phyloP scores from a whole-genome alignment of 2,113 vertebrate genomes.

The Micronycteris hirsuta region DNA sequence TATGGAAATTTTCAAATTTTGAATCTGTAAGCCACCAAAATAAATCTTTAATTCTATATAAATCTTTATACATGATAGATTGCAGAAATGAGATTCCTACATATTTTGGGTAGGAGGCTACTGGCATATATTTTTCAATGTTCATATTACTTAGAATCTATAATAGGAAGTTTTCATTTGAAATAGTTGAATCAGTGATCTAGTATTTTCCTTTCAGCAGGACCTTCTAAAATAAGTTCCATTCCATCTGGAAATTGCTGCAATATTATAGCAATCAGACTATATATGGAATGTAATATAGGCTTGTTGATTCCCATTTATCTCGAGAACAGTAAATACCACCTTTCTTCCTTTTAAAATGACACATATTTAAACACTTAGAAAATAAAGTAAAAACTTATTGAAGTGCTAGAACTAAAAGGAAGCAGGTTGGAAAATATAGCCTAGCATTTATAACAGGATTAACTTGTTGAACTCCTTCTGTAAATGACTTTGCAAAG shows the following conservation, averaged over 20 bases:
- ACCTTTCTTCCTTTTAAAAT: constrained; percentile 52
- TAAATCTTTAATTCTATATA: constrained; percentile 54
- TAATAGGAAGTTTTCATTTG: constrained; percentile 43
- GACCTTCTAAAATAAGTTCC: constrained; percentile 49
- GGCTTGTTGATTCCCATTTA: constrained; percentile 41
- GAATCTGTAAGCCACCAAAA: constrained; percentile 56
- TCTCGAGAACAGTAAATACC: constrained; percentile 45
- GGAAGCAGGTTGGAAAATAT: constrained; percentile 66
- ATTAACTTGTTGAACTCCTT: constrained; percentile 69
- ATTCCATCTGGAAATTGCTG: constrained; percentile 24
- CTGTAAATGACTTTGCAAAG: constrained; percentile 74
- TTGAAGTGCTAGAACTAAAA: constrained; percentile 55
- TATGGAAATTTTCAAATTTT: constrained; percentile 20
- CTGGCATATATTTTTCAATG: constrained; percentile 56
- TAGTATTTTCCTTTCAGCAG: constrained; percentile 49
- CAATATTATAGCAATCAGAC: constrained; percentile 33
- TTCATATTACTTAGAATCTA: constrained; percentile 43
- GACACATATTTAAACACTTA: constrained; percentile 56
- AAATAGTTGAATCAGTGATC: constrained; percentile 53
- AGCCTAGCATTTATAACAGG: constrained; percentile 72
- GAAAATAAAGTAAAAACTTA: constrained; percentile 56
- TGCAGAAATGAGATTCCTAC: constrained; percentile 39
- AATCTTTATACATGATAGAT: constrained; percentile 34
- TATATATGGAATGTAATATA: constrained; percentile 34
- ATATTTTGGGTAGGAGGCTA: constrained; percentile 18